Conservation (phyloP, 2,797 vertebrate species). For the Sebastes trivittatus region DNA sequence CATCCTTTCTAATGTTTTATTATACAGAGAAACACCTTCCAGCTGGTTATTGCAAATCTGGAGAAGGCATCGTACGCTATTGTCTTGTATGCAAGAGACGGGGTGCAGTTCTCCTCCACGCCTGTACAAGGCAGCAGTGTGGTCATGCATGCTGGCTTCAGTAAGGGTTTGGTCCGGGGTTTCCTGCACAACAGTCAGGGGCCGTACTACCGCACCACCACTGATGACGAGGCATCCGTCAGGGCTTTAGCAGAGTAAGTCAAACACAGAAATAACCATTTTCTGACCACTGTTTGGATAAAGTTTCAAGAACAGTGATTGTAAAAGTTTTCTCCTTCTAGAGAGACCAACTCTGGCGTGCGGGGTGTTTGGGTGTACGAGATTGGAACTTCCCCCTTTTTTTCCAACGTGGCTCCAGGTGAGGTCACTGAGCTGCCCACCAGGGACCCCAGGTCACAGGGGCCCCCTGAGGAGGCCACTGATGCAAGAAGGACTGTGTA, state of each 20-base stretch:
- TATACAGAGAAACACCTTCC: slow-evolving; percentile 93
- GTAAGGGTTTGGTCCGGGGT: slow-evolving; percentile 80
- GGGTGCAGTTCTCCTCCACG: slow-evolving; percentile 86
- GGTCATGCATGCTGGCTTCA: slow-evolving; percentile 87
- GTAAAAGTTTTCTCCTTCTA: slow-evolving; percentile 43
- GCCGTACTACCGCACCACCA: slow-evolving; percentile 84
- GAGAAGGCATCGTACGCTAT: slow-evolving; percentile 88
- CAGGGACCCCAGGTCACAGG: slow-evolving; percentile 14
- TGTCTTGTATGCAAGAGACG: slow-evolving; percentile 89
- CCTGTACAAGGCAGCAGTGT: slow-evolving; percentile 59
- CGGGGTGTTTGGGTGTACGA: slow-evolving; percentile 91
- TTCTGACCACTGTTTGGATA: background rate
- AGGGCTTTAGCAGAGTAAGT: slow-evolving; percentile 87
- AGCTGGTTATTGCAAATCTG: slow-evolving; percentile 88
- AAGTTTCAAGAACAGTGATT: background rate
- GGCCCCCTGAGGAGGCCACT: background rate
- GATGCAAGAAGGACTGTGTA: slow-evolving; percentile 13
- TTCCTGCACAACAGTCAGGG: slow-evolving; percentile 79
- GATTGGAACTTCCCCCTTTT: slow-evolving; percentile 84
- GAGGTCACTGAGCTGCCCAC: slow-evolving; percentile 68
- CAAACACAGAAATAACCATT: background rate
- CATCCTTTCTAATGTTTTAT: slow-evolving; percentile 1
- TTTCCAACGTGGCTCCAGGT: slow-evolving; percentile 75
- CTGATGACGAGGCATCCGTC: slow-evolving; percentile 82
- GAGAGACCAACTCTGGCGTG: slow-evolving; percentile 89